These are phyloP conservation scores for Eutolmus rufibarbis DNA, from an alignment of 2,888 invertebrate genomes.

Conservation along the genomic window DNA sequence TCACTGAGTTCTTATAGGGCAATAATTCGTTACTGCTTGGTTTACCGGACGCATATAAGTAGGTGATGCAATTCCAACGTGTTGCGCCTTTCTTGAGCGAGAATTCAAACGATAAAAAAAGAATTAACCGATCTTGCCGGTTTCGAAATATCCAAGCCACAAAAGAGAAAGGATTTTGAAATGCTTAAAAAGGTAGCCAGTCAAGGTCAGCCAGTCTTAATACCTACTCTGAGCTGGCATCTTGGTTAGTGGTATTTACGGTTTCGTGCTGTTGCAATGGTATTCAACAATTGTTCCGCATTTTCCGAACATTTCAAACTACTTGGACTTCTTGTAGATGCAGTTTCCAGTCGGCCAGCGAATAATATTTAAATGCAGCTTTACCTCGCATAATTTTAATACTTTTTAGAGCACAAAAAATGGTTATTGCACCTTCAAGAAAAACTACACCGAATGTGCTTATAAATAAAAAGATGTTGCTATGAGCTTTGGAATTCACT, in stretches of 20 bases:
- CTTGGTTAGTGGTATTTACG: neutral
- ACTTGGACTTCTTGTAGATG: neutral
- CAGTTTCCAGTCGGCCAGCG: neutral
- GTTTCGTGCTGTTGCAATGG: neutral
- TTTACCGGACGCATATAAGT: neutral
- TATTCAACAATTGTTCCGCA: neutral
- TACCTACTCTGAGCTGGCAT: neutral
- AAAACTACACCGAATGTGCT: neutral
- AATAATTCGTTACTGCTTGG: neutral
- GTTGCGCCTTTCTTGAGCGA: neutral
- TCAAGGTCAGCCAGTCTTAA: constrained; percentile 37
- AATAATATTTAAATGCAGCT: neutral
- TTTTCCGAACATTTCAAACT: neutral
- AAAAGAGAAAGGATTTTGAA: constrained; percentile 41
- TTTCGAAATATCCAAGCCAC: neutral
- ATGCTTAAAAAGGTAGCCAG: constrained; percentile 31
- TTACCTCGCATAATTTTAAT: neutral
- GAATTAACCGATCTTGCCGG: neutral
- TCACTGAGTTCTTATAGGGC: neutral
- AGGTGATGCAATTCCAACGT: neutral
- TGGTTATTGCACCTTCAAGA: neutral
- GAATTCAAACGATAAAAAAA: neutral
- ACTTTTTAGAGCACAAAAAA: neutral
- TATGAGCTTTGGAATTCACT: neutral
- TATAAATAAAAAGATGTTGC: neutral